Conservation (phyloP, 2,888 invertebrate species). For the Chrysotoxum bicinctum region DNA sequence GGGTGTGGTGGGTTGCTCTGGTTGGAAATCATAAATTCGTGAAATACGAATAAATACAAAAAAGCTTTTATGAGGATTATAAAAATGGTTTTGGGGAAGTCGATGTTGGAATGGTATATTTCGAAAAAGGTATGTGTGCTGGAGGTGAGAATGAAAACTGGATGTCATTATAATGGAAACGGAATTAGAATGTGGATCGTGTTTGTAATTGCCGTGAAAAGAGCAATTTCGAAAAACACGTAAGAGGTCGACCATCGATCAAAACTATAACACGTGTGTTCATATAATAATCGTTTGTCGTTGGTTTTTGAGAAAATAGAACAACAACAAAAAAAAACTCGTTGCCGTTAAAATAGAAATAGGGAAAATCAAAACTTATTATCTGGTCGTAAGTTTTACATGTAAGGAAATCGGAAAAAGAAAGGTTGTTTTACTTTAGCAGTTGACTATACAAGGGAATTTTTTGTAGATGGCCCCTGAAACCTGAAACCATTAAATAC, state of each 20-base stretch:
- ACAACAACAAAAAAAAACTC: neutral
- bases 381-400: no score
- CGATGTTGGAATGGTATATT: neutral
- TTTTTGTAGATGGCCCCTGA: no score
- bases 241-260: constrained; percentile 2
- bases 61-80: constrained; percentile 42
- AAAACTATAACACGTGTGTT: neutral
- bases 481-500: no score
- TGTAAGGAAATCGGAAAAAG: no score
- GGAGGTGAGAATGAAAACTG: constrained; percentile 2
- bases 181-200: constrained; percentile 13
- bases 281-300: neutral
- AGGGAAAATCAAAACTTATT: no score
- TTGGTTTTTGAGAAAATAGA: neutral
- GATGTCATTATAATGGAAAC: constrained; percentile 36
- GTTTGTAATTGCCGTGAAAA: constrained; percentile 30
- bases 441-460: no score
- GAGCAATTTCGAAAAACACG: constrained; percentile 25
- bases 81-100: constrained; percentile 34
- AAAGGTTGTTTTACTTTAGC: no score
- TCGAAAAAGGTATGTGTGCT: neutral
- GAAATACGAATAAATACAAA: constrained; percentile 21
- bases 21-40: constrained; percentile 59
- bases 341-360: neutral
- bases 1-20: constrained; percentile 11